Conservation (phyloP, 92 coral and sea anemone species). For the Paragorgia papillata region DNA sequence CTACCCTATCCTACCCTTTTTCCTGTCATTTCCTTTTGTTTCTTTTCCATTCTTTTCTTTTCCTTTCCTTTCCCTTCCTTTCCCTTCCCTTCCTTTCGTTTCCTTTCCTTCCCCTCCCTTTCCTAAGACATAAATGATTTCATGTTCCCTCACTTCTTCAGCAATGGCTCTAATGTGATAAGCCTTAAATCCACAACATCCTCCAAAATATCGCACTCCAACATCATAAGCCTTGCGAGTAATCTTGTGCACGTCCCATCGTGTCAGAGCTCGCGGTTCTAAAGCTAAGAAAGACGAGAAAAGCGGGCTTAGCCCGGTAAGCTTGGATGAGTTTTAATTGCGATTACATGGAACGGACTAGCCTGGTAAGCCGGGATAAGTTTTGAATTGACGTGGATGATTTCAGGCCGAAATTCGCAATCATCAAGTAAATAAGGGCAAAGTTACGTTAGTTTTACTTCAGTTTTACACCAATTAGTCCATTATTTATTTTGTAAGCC, state of each 20-base stretch:
- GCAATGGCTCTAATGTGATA: slow-evolving; percentile 83
- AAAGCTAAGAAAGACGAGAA: slow-evolving; percentile 43
- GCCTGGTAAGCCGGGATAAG: too few species aligned
- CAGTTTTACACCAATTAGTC: too few species aligned
- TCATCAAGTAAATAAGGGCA: too few species aligned
- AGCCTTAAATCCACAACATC: slow-evolving; percentile 85
- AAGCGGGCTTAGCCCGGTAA: neutral
- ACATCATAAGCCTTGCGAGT: slow-evolving; percentile 73
- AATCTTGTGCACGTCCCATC: slow-evolving; percentile 76
- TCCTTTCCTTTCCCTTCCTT: too few species aligned
- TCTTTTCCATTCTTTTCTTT: too few species aligned
- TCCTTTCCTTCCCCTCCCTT: neutral
- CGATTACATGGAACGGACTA: neutral
- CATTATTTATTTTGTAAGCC: too few species aligned
- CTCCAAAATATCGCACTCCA: slow-evolving; percentile 83
- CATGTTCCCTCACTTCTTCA: slow-evolving; percentile 63
- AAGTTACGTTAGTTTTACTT: too few species aligned
- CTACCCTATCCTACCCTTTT: too few species aligned
- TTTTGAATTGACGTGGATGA: too few species aligned
- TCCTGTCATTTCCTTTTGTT: too few species aligned
- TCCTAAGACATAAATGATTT: neutral
- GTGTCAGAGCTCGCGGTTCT: slow-evolving; percentile 66
- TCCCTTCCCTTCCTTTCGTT: neutral
- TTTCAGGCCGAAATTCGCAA: too few species aligned
- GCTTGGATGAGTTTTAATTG: neutral